A percentile compares a stretch with the other conserved stretches of the same genome.
phyloP scores from a whole-genome alignment of 2,113 vertebrate genomes.

The Montifringilla adamsi region DNA sequence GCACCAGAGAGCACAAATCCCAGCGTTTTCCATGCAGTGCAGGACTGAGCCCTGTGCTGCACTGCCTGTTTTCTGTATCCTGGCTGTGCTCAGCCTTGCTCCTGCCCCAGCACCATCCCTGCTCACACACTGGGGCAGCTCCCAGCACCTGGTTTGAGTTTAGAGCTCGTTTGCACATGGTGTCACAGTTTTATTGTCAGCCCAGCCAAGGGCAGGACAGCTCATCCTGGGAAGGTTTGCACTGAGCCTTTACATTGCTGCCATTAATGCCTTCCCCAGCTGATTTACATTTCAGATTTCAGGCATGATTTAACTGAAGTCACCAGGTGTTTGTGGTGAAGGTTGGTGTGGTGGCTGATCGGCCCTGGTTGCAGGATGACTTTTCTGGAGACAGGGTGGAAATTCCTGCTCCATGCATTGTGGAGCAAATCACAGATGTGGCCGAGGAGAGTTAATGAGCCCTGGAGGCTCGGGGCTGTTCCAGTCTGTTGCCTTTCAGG shows the following conservation, averaged over 20 bases:
- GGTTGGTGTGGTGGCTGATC: conserved; percentile 43
- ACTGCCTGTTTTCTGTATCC: not conserved
- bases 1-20: not conserved
- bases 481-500: not conserved
- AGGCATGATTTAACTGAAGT: conserved; percentile 61
- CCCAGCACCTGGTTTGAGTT: conserved; percentile 75
- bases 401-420: conserved; percentile 49
- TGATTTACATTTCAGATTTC: conserved; percentile 64
- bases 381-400: conserved; percentile 63
- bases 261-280: conserved; percentile 73
- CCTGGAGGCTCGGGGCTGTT: not conserved
- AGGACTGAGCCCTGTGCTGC: not conserved
- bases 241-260: conserved; percentile 64
- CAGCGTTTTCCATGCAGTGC: not conserved
- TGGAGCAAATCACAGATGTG: conserved; percentile 36
- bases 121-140: conserved; percentile 64
- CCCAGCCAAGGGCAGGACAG: conserved; percentile 69
- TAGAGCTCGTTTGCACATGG: conserved; percentile 77
- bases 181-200: conserved; percentile 78
- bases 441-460: conserved; percentile 5
- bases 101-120: conserved; percentile 12
- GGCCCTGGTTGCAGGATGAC: conserved; percentile 16
- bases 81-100: not conserved
- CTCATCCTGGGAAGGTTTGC: conserved; percentile 69
- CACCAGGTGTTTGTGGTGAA: conserved; percentile 39